phyloP scores from a whole-genome alignment of 2,113 vertebrate species.

The Urocolius indicus region DNA sequence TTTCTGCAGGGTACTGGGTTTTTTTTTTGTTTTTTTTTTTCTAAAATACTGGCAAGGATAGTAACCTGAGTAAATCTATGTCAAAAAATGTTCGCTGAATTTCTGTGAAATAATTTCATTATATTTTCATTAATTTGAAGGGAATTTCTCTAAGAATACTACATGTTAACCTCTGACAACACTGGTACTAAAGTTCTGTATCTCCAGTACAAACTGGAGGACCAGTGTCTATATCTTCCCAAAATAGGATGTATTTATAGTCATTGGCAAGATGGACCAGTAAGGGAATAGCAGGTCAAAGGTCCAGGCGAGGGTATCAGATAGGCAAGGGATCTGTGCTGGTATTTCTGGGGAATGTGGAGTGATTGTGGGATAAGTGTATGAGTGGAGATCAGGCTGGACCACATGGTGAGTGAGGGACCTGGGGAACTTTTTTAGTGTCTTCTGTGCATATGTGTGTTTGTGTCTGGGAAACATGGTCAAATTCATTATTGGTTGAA shows the following conservation, averaged over 20 bases:
- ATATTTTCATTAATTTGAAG: not conserved
- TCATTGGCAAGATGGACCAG: not conserved
- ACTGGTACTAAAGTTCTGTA: not conserved
- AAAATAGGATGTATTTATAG: not conserved
- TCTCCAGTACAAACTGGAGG: not conserved
- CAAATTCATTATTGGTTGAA: not conserved
- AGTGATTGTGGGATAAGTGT: rapidly evolving
- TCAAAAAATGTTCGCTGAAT: not conserved
- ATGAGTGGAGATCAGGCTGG: not conserved
- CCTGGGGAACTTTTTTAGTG: not conserved
- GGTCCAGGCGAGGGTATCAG: not conserved
- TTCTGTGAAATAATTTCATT: not conserved
- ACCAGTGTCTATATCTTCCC: not conserved
- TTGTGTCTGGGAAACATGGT: not conserved
- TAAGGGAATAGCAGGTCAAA: not conserved
- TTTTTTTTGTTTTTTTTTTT: not conserved
- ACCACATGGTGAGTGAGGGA: rapidly evolving
- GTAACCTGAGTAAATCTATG: not conserved
- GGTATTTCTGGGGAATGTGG: not conserved
- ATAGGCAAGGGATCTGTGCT: rapidly evolving
- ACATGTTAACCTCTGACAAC: not conserved
- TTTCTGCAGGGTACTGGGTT: not conserved
- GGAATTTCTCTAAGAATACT: not conserved
- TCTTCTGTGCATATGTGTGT: not conserved
- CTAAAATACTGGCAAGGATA: not conserved